Percentiles rank a stretch among this genome's conserved stretches.
Conservation (phyloP, 2,888 invertebrate genomes). For the Arctia plantaginis region DNA sequence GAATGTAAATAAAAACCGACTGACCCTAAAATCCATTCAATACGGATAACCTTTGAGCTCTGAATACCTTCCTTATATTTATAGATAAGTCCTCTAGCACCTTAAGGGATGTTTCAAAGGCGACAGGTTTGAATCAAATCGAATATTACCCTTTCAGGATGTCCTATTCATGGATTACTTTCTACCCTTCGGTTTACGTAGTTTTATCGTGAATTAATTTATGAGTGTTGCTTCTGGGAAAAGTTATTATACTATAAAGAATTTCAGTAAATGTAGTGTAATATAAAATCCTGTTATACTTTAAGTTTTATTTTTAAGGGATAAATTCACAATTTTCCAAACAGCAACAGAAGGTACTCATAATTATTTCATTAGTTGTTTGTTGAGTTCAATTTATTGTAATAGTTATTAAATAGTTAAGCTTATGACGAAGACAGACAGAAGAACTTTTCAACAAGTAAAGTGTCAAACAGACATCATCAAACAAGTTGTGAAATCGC, state of each 20-base stretch:
- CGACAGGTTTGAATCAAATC: conserved; percentile 50
- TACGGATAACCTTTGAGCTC: conserved; percentile 17
- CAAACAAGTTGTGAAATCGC: too few species aligned
- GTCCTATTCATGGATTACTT: conserved; percentile 30
- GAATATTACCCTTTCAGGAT: conserved; percentile 50
- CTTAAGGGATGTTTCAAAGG: conserved; percentile 45
- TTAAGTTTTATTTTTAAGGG: neutral
- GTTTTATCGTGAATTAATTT: conserved; percentile 48
- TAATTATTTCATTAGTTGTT: too few species aligned
- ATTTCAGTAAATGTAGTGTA: neutral
- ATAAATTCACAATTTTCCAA: too few species aligned
- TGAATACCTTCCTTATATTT: conserved; percentile 33
- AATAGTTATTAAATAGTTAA: too few species aligned
- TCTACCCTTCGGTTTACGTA: conserved; percentile 33
- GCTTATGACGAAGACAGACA: too few species aligned
- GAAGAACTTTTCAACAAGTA: too few species aligned
- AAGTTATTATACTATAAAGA: neutral
- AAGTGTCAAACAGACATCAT: too few species aligned
- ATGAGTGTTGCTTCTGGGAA: conserved; percentile 20
- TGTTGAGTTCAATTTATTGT: too few species aligned
- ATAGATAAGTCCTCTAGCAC: conserved; percentile 35
- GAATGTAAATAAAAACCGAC: neutral
- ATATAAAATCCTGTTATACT: neutral
- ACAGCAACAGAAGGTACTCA: too few species aligned
- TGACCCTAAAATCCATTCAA: conserved; percentile 8